Conservation (phyloP, 2,113 vertebrate species). For the Lutjanus erythropterus region DNA sequence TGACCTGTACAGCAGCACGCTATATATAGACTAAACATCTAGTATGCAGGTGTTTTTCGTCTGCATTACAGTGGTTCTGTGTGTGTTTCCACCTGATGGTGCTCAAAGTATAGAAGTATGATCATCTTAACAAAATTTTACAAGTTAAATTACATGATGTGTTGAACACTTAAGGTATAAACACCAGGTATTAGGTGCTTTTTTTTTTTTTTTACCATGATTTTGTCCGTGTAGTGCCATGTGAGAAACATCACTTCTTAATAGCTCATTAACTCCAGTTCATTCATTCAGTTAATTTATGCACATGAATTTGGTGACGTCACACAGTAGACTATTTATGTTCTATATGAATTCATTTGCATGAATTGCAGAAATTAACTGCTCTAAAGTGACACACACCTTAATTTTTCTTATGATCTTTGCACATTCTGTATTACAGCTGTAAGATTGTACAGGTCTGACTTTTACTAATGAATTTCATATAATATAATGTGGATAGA, state of each 20-base stretch:
- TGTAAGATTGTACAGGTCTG: neutral
- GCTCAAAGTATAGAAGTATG: neutral
- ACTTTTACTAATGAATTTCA: neutral
- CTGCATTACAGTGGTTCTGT: neutral
- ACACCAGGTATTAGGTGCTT: neutral
- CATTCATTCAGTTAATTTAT: neutral
- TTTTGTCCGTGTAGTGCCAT: neutral
- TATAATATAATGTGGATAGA: neutral
- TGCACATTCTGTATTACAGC: neutral
- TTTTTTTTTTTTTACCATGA: neutral
- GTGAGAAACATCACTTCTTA: neutral
- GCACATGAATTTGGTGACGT: neutral
- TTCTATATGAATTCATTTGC: slow-evolving; percentile 1
- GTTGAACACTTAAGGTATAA: neutral
- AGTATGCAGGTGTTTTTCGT: neutral
- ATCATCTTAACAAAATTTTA: neutral
- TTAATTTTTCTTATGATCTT: neutral
- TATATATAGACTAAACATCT: neutral
- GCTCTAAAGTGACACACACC: neutral
- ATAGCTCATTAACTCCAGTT: neutral
- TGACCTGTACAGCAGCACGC: neutral
- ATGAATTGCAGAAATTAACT: neutral
- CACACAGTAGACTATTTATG: neutral
- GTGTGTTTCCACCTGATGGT: neutral
- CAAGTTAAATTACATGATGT: neutral